Base-by-base conservation (phyloP, 2,797 vertebrate genomes). In the Knipowitschia caucasica region DNA sequence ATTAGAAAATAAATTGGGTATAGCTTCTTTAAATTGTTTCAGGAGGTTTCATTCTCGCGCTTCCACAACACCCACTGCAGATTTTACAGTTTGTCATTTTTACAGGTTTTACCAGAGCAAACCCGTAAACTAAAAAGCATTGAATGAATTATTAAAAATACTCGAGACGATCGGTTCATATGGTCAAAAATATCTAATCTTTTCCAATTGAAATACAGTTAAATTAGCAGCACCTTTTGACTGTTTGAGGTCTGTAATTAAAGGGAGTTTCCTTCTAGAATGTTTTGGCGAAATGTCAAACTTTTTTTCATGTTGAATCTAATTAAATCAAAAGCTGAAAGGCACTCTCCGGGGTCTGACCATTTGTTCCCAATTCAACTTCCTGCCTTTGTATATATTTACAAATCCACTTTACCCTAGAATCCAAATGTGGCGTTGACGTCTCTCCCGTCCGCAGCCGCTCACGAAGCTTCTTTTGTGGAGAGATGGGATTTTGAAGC, bases 341-440 rank as follows among this genome's bases (percentile, higher is more conserved):
- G 40, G 15, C 62, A 51, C 8, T 33, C 62, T 53, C 43, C 55
- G 58, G 42, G n/a, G 55, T 24, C n/a, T 0, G 55, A 26, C 69
- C 80, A 51, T 69, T 72, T 74, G 80, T 52, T 62, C 2, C 11
- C 38, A 34, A 59, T 40, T 42, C 38, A 36, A 67, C 64, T 38
- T 55, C 39, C 43, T 69, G 61, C 61, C 69, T 51, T 62, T 30
- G 38, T 51, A 44, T 57, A 56, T 18, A 73, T 30, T 54, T 46
- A 18, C 33, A 34, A 25, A 30, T 9, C 18, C 24, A 5, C 5
- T 35, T 50, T 11, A 27, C 24, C 43, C 33, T 5, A 12, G 31
- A 40, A 40, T 35, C 1, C 0, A 1, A 30, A 36, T 26, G 18
- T 34, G 5, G 5, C 25, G 25, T 49, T 24, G 59, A 25, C 5